Evolutionary conservation across 2,113 vertebrate genomes (phyloP).

Genomic region (Steatornis caripensis): DNA sequence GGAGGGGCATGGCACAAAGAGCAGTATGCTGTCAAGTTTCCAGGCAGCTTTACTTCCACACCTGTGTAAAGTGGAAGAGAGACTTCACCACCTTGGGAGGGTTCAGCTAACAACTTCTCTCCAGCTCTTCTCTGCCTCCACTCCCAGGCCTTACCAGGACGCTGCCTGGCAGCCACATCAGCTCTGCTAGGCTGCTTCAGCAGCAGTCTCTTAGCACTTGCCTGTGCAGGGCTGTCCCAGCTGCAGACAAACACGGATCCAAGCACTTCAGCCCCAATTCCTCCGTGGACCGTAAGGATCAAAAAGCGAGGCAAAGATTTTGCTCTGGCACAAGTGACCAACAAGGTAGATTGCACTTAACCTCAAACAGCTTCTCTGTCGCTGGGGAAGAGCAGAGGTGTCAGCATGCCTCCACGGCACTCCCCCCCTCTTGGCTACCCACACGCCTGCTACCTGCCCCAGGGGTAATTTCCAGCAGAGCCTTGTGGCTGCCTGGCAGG

Average conservation of each 20-base stretch:
- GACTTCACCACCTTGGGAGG: accelerated
- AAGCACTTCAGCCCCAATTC: background rate
- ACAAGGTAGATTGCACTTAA: background rate
- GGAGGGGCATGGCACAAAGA: background rate
- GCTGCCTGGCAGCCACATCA: background rate
- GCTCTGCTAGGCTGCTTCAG: background rate
- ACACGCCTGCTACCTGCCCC: accelerated
- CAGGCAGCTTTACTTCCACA: background rate
- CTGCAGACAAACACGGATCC: background rate
- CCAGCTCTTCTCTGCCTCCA: background rate
- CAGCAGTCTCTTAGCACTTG: background rate
- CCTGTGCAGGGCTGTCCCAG: background rate
- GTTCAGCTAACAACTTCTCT: background rate
- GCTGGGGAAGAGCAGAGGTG: background rate
- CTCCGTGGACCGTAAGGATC: background rate
- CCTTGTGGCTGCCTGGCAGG: background rate
- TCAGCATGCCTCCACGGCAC: accelerated
- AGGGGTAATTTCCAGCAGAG: background rate
- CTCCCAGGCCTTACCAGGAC: background rate
- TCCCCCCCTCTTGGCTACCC: too few relatives aligned
- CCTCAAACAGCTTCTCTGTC: background rate
- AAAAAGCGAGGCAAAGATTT: background rate
- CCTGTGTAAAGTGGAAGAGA: background rate
- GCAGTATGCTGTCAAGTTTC: background rate
- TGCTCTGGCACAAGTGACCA: background rate